Evolutionary conservation across 2,888 invertebrate species (phyloP), one percentile per base, ranked within the genome.

Genomic region (Scaptodrosophila latifasciaeformis): DNA sequence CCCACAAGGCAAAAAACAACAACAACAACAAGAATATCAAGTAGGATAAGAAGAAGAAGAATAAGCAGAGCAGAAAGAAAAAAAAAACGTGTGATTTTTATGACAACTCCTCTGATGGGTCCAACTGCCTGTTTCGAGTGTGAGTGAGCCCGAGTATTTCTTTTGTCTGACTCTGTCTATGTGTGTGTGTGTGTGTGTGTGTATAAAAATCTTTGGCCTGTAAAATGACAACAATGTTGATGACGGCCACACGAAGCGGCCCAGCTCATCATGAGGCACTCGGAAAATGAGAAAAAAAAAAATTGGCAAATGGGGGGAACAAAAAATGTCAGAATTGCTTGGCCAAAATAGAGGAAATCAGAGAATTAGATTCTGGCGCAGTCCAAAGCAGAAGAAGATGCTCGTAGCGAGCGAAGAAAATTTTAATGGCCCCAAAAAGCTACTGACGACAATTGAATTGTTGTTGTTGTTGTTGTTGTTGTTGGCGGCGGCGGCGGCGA

Each of bases 221-320:
- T 27, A 45, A 45, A 45, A 70, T 74, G 72, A 78, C 72, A 66
- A 78, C 69, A 76, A 76, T 71, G 79, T 66, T 79, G 66, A 78
- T 78, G 76, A 66, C 60, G 65, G 70, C 65, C 54, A 15, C 40
- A 24, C 24, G 24, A 24, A 5, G 24, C 24, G 3, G 24, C 24
- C 24, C 24, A 24, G 3, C 24, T n/a, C n/a, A n/a, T n/a, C n/a
- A n/a, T 6, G 27, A 27, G 9, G 43, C 51, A 51, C 54, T 54
- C 62, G 58, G 74, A 74, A 74, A 59, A 61, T 52, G 54, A 40
- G 21, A 1, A 6, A 17, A 10, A 39, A 10, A 13, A 18, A 19
- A 2, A 40, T 10, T 4, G 19, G 9, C 18, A 18, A 5, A 15
- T 6, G 34, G 12, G 13, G 34, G 34, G 6, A 15, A 35, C 6